Conservation (phyloP, 2,113 vertebrate species). For the Nettapus auritus region DNA sequence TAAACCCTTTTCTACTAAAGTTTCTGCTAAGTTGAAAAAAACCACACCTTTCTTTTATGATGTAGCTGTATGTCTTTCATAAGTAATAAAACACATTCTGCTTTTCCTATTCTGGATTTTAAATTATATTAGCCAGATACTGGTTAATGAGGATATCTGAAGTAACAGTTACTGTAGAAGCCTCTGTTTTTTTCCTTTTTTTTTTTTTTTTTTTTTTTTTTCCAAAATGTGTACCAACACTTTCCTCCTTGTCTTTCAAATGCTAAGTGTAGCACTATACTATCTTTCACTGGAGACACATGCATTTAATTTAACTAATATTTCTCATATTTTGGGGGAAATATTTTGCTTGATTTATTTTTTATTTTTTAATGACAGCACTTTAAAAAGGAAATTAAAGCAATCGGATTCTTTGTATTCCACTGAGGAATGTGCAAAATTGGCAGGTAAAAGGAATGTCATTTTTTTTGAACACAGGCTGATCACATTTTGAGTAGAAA, state of each 20-base stretch:
- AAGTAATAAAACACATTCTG: not conserved
- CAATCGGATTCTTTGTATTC: not conserved
- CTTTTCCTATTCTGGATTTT: not conserved
- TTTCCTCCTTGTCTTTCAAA: not conserved
- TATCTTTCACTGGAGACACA: not conserved
- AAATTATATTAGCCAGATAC: not conserved
- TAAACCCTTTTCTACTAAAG: not conserved
- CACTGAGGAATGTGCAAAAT: not conserved
- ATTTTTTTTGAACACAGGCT: not conserved
- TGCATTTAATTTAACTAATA: not conserved
- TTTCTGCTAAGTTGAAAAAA: not conserved
- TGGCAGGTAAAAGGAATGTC: not conserved
- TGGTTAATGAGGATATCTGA: not conserved
- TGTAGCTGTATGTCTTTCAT: not conserved
- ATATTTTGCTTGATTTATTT: not conserved
- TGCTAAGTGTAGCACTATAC: not conserved
- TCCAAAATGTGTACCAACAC: not conserved
- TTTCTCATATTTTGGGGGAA: not conserved
- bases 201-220: not conserved
- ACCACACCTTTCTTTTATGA: not conserved
- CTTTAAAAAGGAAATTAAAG: not conserved
- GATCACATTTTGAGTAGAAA: not conserved
- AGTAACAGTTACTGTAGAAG: not conserved
- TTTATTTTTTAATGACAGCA: not conserved
- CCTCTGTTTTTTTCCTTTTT: not conserved